Base-by-base conservation (phyloP, 1,140 invertebrate genomes). In the Proales similis region DNA sequence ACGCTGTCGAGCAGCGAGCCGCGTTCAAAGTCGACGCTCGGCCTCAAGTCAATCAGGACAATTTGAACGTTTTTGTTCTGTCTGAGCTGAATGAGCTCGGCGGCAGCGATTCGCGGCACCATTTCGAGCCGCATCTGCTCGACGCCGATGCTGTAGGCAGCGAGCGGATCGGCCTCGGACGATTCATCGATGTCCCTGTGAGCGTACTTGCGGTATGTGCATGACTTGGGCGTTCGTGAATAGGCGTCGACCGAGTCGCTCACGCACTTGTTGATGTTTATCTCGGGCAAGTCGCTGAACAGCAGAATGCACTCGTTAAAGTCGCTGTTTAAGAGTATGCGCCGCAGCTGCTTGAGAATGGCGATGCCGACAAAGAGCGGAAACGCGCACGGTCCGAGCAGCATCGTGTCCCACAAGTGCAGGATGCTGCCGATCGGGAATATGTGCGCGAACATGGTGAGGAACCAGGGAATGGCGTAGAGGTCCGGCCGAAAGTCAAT, bases 401-500 rank as follows among this genome's bases (percentile, higher is more conserved):
- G 78, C 22, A 98, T 77, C 45, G 90, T 91, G 75, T 98, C 94
- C 94, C 94, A 98, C 43, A 98, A 72, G 77, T 97, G 92, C 46
- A 98, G 82, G 63, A 98, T 93, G 80, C 97, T 97, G 71, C 97
- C 90, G 4, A 99, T 77, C 1, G 94, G 94, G 76, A 99, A 95
- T 0, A 96, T 90, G 78, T 97, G 93, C 61, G 93, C 94, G 79
- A 96, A 98, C 89, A 97, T 95, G 7, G 94, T 99, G 4, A 99
- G 78, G 75, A 98, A 97, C 94, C 94, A 98, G 0, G 94, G 93
- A 73, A 98, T 97, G n/a, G 94, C 90, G 78, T 97, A 98, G 1
- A 98, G 77, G 68, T 99, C 91, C 0, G 94, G 91, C 67, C 93
- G 88, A 74, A 99, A 98, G 68, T 85, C 87, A 67, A 97, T 95